A percentile compares a stretch with the other conserved stretches of the same genome.
phyloP scores from a whole-genome alignment of 2,113 vertebrate genomes.

The Caracal caracal region DNA sequence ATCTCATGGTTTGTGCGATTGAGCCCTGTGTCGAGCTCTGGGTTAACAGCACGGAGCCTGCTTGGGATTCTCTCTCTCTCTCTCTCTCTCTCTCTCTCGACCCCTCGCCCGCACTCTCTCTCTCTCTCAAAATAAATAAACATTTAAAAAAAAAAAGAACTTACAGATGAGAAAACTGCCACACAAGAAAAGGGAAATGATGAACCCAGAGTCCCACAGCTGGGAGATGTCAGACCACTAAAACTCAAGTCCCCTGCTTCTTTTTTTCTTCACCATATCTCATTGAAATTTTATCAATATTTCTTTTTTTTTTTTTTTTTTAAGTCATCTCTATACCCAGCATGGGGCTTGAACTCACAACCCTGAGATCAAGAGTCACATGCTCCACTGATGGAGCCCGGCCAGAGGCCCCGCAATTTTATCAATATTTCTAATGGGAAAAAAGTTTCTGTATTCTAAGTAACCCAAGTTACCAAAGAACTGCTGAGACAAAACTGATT shows the following conservation, averaged over 20 bases:
- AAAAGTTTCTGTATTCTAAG: neutral
- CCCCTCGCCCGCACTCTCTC: too few relatives aligned
- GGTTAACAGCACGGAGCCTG: too few relatives aligned
- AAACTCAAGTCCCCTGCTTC: neutral
- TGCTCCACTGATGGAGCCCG: too few relatives aligned
- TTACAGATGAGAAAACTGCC: neutral
- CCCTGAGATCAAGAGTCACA: too few relatives aligned
- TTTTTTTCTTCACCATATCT: neutral
- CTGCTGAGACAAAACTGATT: neutral
- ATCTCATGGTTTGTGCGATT: too few relatives aligned
- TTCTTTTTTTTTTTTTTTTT: neutral
- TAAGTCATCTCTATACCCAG: too few relatives aligned
- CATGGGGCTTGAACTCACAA: too few relatives aligned
- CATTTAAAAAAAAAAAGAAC: neutral
- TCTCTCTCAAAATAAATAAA: too few relatives aligned
- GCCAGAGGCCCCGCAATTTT: neutral
- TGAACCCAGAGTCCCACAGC: neutral
- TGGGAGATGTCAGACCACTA: neutral
- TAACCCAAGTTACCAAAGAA: conserved; percentile 33
- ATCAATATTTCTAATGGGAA: neutral
- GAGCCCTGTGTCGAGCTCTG: too few relatives aligned
- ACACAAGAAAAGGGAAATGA: neutral
- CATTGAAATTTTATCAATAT: neutral
- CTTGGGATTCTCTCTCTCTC: too few relatives aligned
- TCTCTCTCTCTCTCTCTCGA: too few relatives aligned